phyloP scores from a whole-genome alignment of 2,888 invertebrate genomes.

The Drosophila setosimentum region DNA sequence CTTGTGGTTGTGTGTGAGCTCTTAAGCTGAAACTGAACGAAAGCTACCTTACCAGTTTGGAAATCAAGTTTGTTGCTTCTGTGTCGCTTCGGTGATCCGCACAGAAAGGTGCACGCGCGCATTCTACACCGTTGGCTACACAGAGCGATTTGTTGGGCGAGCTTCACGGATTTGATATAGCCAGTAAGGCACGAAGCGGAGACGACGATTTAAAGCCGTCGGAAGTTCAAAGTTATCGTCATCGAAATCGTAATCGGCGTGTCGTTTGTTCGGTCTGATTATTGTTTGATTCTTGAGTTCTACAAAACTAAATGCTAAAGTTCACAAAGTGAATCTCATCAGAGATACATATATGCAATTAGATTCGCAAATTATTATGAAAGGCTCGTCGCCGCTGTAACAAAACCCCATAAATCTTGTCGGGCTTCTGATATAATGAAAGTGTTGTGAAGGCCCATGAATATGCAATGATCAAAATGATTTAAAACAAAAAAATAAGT shows the following conservation, averaged over 20 bases:
- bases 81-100: conserved; percentile 79
- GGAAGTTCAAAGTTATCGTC: conserved; percentile 46
- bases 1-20: conserved; percentile 50
- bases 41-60: conserved; percentile 77
- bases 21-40: conserved; percentile 71
- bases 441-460: conserved; percentile 53
- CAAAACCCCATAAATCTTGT: conserved; percentile 71
- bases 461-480: conserved; percentile 61
- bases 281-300: conserved; percentile 9
- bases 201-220: conserved; percentile 57
- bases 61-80: conserved; percentile 80
- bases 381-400: conserved; percentile 29
- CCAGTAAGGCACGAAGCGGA: conserved; percentile 47
- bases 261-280: neutral
- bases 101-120: conserved; percentile 81
- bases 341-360: conserved; percentile 39
- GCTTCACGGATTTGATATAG: conserved; percentile 49
- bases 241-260: conserved; percentile 22
- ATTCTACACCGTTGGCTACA: conserved; percentile 71
- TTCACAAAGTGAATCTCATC: conserved; percentile 22
- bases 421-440: conserved; percentile 46
- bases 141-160: conserved; percentile 48
- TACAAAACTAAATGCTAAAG: conserved; percentile 30
- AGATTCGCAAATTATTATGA: conserved; percentile 62
- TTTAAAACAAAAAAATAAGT: conserved; percentile 38